phyloP scores from a whole-genome alignment of 1,140 invertebrate genomes.

The Lycorma delicatula region DNA sequence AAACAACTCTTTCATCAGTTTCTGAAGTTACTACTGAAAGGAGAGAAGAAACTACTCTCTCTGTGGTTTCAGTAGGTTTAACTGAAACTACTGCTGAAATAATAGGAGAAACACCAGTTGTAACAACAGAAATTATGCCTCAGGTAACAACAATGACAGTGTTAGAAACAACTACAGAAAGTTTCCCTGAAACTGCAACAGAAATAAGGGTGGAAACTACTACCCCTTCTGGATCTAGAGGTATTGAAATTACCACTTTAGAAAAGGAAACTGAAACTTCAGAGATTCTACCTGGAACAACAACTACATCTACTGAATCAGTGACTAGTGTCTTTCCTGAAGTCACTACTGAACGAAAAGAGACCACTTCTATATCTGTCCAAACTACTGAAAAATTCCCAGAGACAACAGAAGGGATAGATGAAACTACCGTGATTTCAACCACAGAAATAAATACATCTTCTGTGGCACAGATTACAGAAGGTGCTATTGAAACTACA shows the following conservation, averaged over 20 bases:
- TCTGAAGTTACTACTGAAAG: not conserved
- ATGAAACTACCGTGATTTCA: conserved; percentile 2
- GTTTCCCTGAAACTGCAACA: conserved; percentile 1
- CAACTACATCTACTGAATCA: conserved; percentile 1
- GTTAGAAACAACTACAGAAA: conserved; percentile 3
- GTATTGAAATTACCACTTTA: not conserved
- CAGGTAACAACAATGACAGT: not conserved
- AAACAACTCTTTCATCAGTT: too few relatives aligned
- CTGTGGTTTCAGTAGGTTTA: not conserved
- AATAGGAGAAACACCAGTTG: not conserved
- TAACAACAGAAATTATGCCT: not conserved
- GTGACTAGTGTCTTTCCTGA: not conserved
- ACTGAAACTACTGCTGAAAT: conserved; percentile 3
- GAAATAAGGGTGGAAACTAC: not conserved
- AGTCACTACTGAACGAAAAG: not conserved
- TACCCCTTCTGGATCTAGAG: not conserved
- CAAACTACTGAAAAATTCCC: not conserved
- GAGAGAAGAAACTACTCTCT: conserved; percentile 5
- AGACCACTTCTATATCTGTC: not conserved
- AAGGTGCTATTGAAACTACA: conserved; percentile 11
- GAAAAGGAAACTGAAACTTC: conserved; percentile 36
- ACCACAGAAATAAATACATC: not conserved
- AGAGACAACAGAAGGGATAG: conserved; percentile 2
- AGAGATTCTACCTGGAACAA: conserved; percentile 22
- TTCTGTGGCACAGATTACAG: not conserved